Conservation (phyloP, 2,113 vertebrate genomes). For the Peromyscus californicus region DNA sequence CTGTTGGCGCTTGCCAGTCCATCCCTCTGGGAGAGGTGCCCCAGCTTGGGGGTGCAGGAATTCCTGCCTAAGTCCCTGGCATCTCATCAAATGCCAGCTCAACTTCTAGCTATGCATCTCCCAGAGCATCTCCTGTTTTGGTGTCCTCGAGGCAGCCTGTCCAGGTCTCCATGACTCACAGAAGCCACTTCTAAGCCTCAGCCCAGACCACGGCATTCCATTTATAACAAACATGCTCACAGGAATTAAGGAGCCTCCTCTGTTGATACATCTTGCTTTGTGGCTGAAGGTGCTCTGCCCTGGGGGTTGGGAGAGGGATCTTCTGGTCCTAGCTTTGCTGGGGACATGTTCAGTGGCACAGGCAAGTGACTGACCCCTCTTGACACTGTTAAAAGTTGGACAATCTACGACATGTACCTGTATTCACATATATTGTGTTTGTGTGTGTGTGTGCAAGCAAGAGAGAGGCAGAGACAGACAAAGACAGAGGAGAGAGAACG, state of each 20-base stretch:
- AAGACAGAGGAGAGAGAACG: neutral
- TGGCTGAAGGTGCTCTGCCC: neutral
- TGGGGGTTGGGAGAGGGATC: rapidly evolving
- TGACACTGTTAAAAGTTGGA: neutral
- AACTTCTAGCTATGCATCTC: constrained; percentile 25
- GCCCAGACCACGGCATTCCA: neutral
- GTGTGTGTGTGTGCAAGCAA: neutral
- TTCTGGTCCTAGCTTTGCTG: neutral
- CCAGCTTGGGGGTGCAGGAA: neutral
- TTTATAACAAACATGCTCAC: rapidly evolving
- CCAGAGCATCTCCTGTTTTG: constrained; percentile 65
- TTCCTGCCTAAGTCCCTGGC: constrained; percentile 40
- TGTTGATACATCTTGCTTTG: rapidly evolving
- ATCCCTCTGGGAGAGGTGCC: neutral
- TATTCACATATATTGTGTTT: neutral
- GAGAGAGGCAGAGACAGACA: neutral
- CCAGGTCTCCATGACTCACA: neutral
- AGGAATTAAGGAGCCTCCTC: rapidly evolving
- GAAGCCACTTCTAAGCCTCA: neutral
- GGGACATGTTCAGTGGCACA: too few relatives aligned
- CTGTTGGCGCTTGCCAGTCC: rapidly evolving
- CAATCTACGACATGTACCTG: neutral
- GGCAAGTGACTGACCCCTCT: neutral
- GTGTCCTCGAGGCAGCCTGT: constrained; percentile 25
- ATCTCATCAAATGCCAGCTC: constrained; percentile 44